Conservation (phyloP, 2,797 vertebrate genomes). For the Adelosebastes latens region DNA sequence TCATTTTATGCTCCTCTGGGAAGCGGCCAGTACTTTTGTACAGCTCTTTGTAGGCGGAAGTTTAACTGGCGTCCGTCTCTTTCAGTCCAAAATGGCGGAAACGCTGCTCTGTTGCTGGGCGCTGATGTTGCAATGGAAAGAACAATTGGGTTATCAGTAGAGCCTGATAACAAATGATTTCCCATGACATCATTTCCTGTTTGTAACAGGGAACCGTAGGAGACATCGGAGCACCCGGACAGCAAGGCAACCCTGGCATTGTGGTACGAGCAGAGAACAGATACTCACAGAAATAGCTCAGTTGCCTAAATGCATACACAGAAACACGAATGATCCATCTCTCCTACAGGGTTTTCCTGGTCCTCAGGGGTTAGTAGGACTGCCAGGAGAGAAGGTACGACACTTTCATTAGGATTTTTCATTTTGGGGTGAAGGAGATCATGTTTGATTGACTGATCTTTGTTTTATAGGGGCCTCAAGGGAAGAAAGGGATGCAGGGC, state of each 20-base stretch:
- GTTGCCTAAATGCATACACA: background rate
- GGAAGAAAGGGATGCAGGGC: slow-evolving; percentile 93
- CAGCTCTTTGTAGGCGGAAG: no score
- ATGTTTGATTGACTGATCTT: background rate
- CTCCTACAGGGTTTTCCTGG: slow-evolving; percentile 92
- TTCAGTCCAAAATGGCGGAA: no score
- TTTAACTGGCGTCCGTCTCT: no score
- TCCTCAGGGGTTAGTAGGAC: slow-evolving; percentile 92
- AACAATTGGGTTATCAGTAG: no score
- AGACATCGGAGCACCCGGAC: slow-evolving; percentile 92
- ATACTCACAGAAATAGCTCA: background rate
- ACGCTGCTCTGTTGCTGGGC: no score
- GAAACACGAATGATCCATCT: slow-evolving; percentile 20
- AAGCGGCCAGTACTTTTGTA: no score
- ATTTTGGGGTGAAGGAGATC: background rate
- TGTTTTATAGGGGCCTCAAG: slow-evolving; percentile 88
- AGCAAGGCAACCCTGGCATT: slow-evolving; percentile 95
- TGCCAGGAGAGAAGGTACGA: slow-evolving; percentile 94
- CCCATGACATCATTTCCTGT: slow-evolving; percentile 19
- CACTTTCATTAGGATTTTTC: background rate
- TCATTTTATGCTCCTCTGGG: no score
- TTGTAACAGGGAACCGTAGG: slow-evolving; percentile 87
- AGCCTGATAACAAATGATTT: background rate
- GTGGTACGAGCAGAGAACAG: slow-evolving; percentile 79
- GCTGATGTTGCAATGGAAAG: no score